Conservation (phyloP, 2,888 invertebrate species). For the Polymixis flavicincta region DNA sequence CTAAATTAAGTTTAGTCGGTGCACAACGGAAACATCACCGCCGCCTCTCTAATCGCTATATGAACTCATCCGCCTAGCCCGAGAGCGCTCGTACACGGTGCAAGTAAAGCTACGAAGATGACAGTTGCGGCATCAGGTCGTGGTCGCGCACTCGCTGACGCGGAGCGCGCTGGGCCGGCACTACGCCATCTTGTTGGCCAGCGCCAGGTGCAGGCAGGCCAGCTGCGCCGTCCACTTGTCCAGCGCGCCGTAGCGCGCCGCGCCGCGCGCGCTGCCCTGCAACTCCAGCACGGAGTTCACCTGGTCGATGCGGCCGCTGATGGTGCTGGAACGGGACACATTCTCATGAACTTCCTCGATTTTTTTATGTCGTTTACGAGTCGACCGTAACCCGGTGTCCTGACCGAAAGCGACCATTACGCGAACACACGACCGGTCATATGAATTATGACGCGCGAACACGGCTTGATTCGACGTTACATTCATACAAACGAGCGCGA, state of each 20-base stretch:
- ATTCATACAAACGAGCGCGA: not conserved
- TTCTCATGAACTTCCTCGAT: too few relatives aligned
- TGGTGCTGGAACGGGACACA: constrained; percentile 91
- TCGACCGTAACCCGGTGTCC: too few relatives aligned
- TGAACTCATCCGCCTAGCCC: not conserved
- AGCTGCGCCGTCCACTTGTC: constrained; percentile 99
- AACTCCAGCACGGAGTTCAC: constrained; percentile 98
- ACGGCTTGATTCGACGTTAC: too few relatives aligned
- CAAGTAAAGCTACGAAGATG: constrained; percentile 41
- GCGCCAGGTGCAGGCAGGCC: constrained; percentile 95
- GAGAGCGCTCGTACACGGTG: constrained; percentile 19
- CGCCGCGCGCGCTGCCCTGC: constrained; percentile 94
- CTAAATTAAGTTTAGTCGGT: too few relatives aligned
- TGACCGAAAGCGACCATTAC: not conserved
- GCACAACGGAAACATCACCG: too few relatives aligned
- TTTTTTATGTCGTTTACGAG: not conserved
- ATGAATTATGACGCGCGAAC: not conserved
- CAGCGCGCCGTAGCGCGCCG: constrained; percentile 97
- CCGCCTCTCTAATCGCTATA: not conserved
- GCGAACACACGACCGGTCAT: too few relatives aligned
- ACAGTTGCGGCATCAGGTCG: not conserved
- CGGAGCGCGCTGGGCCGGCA: not conserved
- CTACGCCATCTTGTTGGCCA: constrained; percentile 98
- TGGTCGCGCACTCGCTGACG: too few relatives aligned
- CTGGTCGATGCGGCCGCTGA: constrained; percentile 97